Evolutionary conservation across 2,113 vertebrate species (phyloP).

Genomic region (Formicarius rufipectus): DNA sequence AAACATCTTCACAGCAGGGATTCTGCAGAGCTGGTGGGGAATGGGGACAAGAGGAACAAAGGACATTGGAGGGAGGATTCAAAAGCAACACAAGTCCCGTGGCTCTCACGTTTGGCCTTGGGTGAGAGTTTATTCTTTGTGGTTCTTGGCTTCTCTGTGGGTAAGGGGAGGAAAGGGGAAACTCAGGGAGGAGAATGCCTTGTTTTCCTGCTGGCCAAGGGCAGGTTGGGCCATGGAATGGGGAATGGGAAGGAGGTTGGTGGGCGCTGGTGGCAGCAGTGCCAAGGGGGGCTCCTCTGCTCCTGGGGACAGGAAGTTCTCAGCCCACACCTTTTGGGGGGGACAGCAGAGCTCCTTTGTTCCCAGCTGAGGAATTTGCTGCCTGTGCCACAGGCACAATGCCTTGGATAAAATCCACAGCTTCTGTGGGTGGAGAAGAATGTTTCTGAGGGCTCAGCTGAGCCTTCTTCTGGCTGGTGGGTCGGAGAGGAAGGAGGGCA

Average conservation of each 20-base stretch:
- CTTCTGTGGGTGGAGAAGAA: conserved; percentile 31
- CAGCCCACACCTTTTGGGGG: neutral
- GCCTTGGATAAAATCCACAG: neutral
- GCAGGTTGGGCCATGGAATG: neutral
- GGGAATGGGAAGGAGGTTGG: neutral
- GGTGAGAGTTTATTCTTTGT: neutral
- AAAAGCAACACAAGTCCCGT: neutral
- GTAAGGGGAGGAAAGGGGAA: neutral
- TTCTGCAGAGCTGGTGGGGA: neutral
- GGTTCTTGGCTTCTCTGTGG: neutral
- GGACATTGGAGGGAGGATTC: neutral
- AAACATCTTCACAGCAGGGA: neutral
- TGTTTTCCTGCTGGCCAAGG: neutral
- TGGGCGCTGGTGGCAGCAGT: neutral
- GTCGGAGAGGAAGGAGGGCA: neutral
- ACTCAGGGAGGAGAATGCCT: neutral
- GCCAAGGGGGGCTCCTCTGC: neutral
- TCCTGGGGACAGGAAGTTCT: conserved; percentile 8
- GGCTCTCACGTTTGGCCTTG: neutral
- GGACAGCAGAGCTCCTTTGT: conserved; percentile 1
- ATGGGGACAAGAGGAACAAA: neutral
- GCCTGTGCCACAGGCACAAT: neutral
- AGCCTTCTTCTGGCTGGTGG: neutral
- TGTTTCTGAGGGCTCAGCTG: neutral
- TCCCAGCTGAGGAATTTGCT: conserved; percentile 30